Conservation (phyloP, 2,113 vertebrate species). For the Carassius carassius region DNA sequence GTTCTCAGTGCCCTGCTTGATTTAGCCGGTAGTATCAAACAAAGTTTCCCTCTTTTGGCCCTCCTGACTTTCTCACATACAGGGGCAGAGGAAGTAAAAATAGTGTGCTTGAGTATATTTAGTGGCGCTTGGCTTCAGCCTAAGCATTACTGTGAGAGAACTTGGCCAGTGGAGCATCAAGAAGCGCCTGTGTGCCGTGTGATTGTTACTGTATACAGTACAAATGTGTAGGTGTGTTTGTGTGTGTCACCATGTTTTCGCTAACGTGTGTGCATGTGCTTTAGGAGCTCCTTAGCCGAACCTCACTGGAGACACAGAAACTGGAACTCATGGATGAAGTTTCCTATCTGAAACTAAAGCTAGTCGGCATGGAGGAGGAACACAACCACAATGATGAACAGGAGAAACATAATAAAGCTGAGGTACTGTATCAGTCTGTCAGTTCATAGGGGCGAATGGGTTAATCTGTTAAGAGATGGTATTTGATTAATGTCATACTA, state of each 20-base stretch:
- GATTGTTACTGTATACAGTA: constrained; percentile 6
- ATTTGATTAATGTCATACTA: not conserved
- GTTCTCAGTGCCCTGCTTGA: constrained; percentile 31
- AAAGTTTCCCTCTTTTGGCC: constrained; percentile 24
- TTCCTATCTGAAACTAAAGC: constrained; percentile 90
- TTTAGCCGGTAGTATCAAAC: constrained; percentile 39
- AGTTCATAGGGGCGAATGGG: not conserved
- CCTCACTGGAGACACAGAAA: constrained; percentile 93
- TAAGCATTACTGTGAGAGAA: constrained; percentile 62
- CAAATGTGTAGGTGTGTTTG: constrained; percentile 33
- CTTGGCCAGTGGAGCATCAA: constrained; percentile 44
- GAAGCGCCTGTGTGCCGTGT: not conserved
- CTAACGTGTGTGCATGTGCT: constrained; percentile 8
- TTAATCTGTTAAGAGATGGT: not conserved
- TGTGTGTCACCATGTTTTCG: constrained; percentile 30
- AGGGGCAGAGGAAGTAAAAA: constrained; percentile 68
- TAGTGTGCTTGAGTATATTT: constrained; percentile 76
- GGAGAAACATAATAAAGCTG: constrained; percentile 86
- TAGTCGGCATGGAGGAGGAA: constrained; percentile 90
- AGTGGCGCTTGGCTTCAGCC: constrained; percentile 65
- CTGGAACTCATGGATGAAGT: constrained; percentile 94
- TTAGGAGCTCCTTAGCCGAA: constrained; percentile 92
- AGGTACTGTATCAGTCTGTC: constrained; percentile 74
- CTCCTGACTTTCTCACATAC: constrained; percentile 28
- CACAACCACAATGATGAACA: constrained; percentile 71